Evolutionary conservation across 92 coral and sea anemone species (phyloP).

Genomic region (Heteractis magnifica): DNA sequence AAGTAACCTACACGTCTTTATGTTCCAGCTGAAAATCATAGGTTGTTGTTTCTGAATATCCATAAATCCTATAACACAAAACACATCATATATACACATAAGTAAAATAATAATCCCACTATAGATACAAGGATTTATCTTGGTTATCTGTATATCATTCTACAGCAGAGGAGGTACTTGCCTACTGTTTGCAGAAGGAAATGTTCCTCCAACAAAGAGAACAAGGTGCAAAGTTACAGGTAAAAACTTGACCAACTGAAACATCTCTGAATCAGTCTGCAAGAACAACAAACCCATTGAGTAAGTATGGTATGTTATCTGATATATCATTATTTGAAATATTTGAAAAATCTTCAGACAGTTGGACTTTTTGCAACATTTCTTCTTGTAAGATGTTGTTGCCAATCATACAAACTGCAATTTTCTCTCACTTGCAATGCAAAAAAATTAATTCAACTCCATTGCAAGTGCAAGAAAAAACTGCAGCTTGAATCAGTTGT

Average conservation of each 20-base stretch:
- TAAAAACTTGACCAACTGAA: constrained; percentile 41
- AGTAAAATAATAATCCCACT: not conserved
- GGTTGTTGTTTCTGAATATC: constrained; percentile 54
- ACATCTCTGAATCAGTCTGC: constrained; percentile 59
- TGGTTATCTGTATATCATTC: not conserved
- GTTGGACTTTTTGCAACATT: too few relatives aligned
- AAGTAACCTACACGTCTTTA: constrained; percentile 51
- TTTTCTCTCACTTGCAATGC: too few relatives aligned
- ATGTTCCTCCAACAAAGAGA: constrained; percentile 68
- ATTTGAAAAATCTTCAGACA: too few relatives aligned
- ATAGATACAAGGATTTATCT: not conserved
- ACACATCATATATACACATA: not conserved
- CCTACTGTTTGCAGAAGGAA: constrained; percentile 61
- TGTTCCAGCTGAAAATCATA: constrained; percentile 46
- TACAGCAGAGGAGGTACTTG: not conserved
- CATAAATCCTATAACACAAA: constrained; percentile 47
- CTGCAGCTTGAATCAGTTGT: too few relatives aligned
- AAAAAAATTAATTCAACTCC: too few relatives aligned
- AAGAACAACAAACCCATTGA: not conserved
- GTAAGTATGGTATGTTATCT: not conserved
- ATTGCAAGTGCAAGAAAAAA: too few relatives aligned
- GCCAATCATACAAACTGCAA: too few relatives aligned
- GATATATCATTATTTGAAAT: not conserved
- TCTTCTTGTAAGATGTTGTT: too few relatives aligned
- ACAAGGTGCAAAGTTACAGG: constrained; percentile 52